Base-by-base conservation (phyloP, 2,113 vertebrate species). In the Lontra canadensis region DNA sequence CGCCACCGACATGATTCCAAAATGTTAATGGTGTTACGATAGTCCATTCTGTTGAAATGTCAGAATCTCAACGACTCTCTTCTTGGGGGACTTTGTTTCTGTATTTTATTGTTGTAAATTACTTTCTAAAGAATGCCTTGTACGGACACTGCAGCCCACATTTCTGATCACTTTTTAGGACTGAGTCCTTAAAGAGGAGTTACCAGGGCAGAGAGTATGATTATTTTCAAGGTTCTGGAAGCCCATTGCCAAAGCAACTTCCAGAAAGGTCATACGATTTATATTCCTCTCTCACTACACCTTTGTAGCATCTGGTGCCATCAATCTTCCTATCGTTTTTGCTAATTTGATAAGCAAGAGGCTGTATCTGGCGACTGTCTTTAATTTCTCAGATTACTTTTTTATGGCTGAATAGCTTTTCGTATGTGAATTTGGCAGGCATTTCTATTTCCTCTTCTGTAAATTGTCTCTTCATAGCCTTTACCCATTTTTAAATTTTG, bases 381-480 rank as follows among this genome's bases (percentile, higher is more conserved):
- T 90, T 84, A 73, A 74, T 92, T 92, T 84, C 55, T 94, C 92
- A 74, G 82, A 87, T 84, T 89, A 23, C 20, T 49, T 95, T 89
- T 47, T 92, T 61, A 7, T 83, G 76, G 79, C 83, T 59, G 52
- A 92, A 87, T 17, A 67, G 52, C 49, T 92, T 90, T 85, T 95
- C 47, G 87, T 90, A 36, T n/a, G 23, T 71, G 34, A 83, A 36
- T 61, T 90, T 42, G 55, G 47, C 26, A 87, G 44, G 18, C 15
- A 61, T 74, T 57, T 59, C 25, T 92, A 39, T 92, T 63, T 97
- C 44, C 71, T 92, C n/a, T 87, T 92, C 76, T 96, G 55, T 87
- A 96, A 90, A 94, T 94, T 80, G 74, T 86, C 73, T 89, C 49
- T 96, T 92, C 20, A 73, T 96, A 88, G 87, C 31, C 17, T 87